Conservation (phyloP, 2,888 invertebrate genomes). For the Luffia ferchaultella region DNA sequence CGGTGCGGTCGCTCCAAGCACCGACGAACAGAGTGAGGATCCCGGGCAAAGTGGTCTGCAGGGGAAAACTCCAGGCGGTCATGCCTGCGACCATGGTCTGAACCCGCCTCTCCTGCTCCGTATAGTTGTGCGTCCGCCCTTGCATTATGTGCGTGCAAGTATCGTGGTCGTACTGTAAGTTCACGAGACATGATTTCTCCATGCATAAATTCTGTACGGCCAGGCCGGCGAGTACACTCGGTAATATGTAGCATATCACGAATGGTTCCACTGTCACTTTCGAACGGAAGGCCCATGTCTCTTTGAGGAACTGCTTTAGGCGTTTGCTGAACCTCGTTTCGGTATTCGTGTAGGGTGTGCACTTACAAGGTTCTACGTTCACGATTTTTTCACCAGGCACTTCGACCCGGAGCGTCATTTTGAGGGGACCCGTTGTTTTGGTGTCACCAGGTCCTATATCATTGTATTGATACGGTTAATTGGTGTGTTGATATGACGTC, state of each 20-base stretch:
- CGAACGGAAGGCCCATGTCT: conserved; percentile 44
- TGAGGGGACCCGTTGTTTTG: no score
- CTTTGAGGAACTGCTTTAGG: conserved; percentile 44
- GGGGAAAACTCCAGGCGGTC: conserved; percentile 65
- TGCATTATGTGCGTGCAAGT: conserved; percentile 61
- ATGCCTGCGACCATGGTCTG: conserved; percentile 64
- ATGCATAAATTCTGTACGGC: conserved; percentile 64
- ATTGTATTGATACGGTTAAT: no score
- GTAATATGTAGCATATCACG: conserved; percentile 70
- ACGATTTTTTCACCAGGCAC: conserved; percentile 51
- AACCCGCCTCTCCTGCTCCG: conserved; percentile 50
- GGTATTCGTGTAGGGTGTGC: conserved; percentile 34
- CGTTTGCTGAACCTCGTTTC: conserved; percentile 41
- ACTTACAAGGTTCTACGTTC: conserved; percentile 47
- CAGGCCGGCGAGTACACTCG: conserved; percentile 71
- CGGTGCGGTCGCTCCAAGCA: conserved; percentile 71
- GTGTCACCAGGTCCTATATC: no score
- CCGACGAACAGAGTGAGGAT: conserved; percentile 66
- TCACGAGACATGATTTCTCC: conserved; percentile 67
- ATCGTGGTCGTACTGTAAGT: conserved; percentile 56
- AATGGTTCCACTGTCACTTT: conserved; percentile 73
- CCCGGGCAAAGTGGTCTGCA: conserved; percentile 66
- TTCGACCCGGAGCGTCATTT: conserved; percentile 60
- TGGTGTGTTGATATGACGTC: no score
- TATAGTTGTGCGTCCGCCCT: conserved; percentile 41